Base-by-base conservation (phyloP, 64 coral and sea anemone genomes). In the Pocillopora damicornis region DNA sequence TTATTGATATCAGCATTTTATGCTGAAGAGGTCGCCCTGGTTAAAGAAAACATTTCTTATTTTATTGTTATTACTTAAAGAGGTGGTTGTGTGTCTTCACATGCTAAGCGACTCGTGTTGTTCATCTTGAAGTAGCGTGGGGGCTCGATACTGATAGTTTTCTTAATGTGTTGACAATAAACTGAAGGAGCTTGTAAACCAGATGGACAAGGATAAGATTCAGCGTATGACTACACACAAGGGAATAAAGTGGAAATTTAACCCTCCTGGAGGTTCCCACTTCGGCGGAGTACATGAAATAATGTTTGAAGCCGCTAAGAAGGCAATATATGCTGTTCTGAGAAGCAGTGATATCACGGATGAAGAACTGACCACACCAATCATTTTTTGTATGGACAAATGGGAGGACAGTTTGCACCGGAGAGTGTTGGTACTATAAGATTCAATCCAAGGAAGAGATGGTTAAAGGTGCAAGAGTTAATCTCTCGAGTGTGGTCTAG, bases 361-460 rank as follows among this genome's bases (percentile, higher is more conserved):
- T 77, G 73, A 59, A 74, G 88, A 94, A 75, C 63, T 94, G 34
- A 25, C 59, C 23, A 94, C 75, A 9, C 88, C 2, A 94, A 87
- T 68, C 88, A 89, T 64, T 94, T 94, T 75, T 81, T 89, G 71
- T 23, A 74, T 63, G 92, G 87, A 37, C 81, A 94, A 45, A 23
- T 86, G 57, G 83, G 88, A 0, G 89, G 89, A 62, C 57, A 85
- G 14, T 83, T 91, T 10, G 89, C 89, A 4, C 89, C 69, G 0
- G 89, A 84, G 59, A 30, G 45, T 23, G 36, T 75, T 16, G 79
- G 74, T n/a, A 83, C 63, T 14, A 90, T 67, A 14, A 61, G 10
- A 10, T 66, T 67, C 20, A 88, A 88, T 36, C 73, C 87, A 51
- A 60, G 73, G 35, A 91, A 91, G 35, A 61, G 89, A 79, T 93